Percentiles rank a stretch among this genome's conserved stretches.
These are phyloP conservation scores for Apostichopus japonicus DNA, from an alignment of 35 echinoderm and acorn worm genomes.

Conservation along the genomic window DNA sequence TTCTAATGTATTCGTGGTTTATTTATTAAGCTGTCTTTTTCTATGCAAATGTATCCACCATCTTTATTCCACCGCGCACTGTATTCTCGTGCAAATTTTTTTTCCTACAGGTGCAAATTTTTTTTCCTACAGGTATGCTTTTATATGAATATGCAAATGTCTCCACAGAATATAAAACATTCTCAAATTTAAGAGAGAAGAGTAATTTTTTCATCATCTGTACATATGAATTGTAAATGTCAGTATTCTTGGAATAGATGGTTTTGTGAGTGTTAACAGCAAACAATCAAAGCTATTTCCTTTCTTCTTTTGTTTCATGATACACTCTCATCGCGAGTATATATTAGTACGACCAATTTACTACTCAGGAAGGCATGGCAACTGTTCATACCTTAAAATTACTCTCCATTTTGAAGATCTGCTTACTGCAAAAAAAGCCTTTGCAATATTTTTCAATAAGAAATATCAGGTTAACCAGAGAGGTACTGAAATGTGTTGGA, in stretches of 20 bases:
- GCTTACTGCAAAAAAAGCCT: too few species aligned
- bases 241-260: not conserved
- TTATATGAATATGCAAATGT: not conserved
- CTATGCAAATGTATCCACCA: not conserved
- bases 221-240: slow-evolving; percentile 3
- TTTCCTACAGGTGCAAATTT: not conserved
- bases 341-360: too few species aligned
- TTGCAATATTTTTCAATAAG: too few species aligned
- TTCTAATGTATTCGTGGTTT: too few species aligned
- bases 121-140: not conserved
- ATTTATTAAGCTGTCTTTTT: not conserved
- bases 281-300: too few species aligned
- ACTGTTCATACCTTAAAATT: too few species aligned
- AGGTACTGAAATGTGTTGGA: too few species aligned
- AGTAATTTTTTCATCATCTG: not conserved
- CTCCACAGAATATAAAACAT: not conserved
- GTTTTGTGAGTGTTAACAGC: not conserved
- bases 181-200: not conserved
- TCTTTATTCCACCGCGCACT: not conserved
- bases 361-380: too few species aligned
- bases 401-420: too few species aligned
- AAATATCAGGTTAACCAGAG: too few species aligned
- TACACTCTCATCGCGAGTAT: too few species aligned
- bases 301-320: too few species aligned
- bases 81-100: not conserved